phyloP scores from a whole-genome alignment of 2,113 vertebrate genomes.

The Sminthopsis crassicaudata region DNA sequence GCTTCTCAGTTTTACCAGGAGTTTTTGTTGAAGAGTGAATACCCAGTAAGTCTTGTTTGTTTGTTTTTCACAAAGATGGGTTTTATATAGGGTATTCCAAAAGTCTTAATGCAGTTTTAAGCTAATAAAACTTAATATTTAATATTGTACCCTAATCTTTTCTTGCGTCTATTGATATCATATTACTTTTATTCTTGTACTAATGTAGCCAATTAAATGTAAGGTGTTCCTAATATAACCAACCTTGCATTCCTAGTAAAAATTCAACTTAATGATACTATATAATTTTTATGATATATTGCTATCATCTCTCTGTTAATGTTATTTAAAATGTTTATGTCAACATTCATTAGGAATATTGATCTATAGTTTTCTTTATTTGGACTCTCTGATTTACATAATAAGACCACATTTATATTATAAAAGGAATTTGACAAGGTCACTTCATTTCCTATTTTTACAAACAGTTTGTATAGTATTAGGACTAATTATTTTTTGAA shows the following conservation, averaged over 20 bases:
- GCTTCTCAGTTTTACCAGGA: not conserved
- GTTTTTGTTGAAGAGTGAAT: not conserved
- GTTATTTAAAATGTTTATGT: not conserved
- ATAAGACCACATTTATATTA: not conserved
- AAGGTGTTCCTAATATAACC: not conserved
- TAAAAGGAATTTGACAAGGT: not conserved
- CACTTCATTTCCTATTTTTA: not conserved
- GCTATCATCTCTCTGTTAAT: not conserved
- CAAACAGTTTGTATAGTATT: not conserved
- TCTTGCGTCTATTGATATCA: not conserved
- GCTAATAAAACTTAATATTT: not conserved
- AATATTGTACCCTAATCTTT: not conserved
- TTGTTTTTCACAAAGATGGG: not conserved
- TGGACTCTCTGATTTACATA: not conserved
- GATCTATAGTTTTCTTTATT: not conserved
- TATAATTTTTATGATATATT: not conserved
- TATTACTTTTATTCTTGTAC: not conserved
- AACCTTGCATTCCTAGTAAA: not conserved
- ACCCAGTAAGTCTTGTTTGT: not conserved
- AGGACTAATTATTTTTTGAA: not conserved
- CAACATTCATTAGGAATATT: not conserved
- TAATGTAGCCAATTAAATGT: not conserved
- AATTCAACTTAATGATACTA: not conserved
- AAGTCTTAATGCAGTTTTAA: not conserved
- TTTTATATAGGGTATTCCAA: not conserved